These are phyloP conservation scores for Danio albolineatus DNA, from an alignment of 2,797 vertebrate genomes.

Conservation along the genomic window DNA sequence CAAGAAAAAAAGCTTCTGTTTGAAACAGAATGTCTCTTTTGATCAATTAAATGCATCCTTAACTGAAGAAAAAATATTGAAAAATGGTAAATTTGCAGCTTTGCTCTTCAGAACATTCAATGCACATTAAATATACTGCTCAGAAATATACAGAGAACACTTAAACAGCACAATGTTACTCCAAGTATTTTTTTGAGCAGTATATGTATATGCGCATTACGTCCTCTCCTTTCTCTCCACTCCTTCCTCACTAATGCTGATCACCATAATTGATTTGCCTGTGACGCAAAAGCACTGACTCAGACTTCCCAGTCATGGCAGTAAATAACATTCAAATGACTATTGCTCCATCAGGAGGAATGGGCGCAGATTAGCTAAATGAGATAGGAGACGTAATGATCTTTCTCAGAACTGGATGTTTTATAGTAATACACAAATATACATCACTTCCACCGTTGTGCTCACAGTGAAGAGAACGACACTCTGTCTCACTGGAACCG, in stretches of 20 bases:
- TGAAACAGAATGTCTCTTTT: background rate
- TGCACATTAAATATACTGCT: conserved; percentile 13
- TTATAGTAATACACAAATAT: conserved; percentile 80
- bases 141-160: no score
- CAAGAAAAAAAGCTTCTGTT: background rate
- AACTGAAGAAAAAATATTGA: background rate
- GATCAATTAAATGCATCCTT: background rate
- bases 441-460: conserved; percentile 79
- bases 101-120: background rate
- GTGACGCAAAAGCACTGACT: conserved; percentile 8
- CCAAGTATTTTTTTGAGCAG: no score
- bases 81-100: background rate
- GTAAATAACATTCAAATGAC: conserved; percentile 2
- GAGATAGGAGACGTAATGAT: background rate
- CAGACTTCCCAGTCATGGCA: conserved; percentile 21
- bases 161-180: no score
- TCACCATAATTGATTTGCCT: conserved; percentile 4
- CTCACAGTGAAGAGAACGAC: conserved; percentile 75
- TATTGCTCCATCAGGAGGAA: background rate
- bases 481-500: conserved; percentile 48
- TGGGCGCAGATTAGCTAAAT: background rate
- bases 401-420: conserved; percentile 75
- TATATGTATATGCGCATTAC: conserved; percentile 2
- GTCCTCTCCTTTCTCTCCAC: conserved; percentile 1
- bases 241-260: conserved; percentile 21